A percentile compares a stretch with the other conserved stretches of the same genome.
phyloP scores from a whole-genome alignment of 2,797 vertebrate genomes.

The Lophotriccus pileatus region DNA sequence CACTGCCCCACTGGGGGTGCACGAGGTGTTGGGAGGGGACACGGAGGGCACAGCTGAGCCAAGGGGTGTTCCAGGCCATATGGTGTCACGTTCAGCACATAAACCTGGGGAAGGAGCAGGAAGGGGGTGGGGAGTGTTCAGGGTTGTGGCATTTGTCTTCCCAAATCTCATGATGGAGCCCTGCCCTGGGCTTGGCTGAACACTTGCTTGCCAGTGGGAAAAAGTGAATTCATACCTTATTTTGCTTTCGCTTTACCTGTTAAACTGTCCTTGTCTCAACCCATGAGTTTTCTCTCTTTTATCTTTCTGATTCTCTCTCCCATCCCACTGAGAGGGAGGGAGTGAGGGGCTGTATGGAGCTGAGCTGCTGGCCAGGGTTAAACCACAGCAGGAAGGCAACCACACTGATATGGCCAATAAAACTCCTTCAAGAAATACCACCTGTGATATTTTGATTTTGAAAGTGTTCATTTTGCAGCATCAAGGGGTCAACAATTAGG shows the following conservation, averaged over 20 bases:
- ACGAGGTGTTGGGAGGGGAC: not conserved
- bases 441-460: not conserved
- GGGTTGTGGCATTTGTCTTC: not conserved
- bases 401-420: not conserved
- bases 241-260: not conserved
- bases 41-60: not conserved
- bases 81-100: accelerated
- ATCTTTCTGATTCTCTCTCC: not conserved
- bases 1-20: not conserved
- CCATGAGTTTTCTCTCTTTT: not conserved
- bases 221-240: not conserved
- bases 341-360: not conserved
- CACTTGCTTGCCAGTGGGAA: not conserved
- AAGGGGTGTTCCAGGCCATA: not conserved
- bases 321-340: accelerated
- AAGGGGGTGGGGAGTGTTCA: accelerated
- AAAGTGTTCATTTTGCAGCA: not conserved
- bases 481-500: not conserved
- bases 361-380: not conserved
- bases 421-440: not conserved
- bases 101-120: not conserved
- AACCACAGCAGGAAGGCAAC: not conserved
- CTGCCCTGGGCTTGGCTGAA: not conserved
- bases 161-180: not conserved
- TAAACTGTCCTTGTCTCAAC: not conserved